phyloP scores from a whole-genome alignment of 2,797 vertebrate species.

The Antrozous pallidus region DNA sequence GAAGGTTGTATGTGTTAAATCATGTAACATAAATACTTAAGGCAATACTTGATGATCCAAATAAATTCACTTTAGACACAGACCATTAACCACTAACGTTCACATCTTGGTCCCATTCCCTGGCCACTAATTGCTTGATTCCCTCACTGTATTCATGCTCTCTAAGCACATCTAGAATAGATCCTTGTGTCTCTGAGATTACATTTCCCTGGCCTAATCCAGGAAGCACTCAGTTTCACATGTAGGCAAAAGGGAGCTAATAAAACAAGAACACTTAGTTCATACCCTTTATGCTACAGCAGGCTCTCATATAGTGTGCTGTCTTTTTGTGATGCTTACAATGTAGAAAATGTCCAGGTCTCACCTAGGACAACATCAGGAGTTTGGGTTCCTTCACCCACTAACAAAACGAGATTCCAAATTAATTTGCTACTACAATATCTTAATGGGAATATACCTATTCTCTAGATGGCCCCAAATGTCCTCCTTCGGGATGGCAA shows the following conservation, averaged over 20 bases:
- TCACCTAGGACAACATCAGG: neutral
- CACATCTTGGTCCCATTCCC: neutral
- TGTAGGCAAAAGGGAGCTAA: neutral
- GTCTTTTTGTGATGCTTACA: neutral
- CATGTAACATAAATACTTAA: neutral
- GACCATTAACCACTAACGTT: neutral
- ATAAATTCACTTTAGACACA: neutral
- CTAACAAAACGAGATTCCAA: neutral
- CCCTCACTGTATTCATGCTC: neutral
- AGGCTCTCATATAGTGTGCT: neutral
- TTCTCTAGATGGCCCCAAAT: neutral
- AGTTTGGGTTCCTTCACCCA: neutral
- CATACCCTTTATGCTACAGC: neutral
- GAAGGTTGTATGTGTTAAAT: neutral
- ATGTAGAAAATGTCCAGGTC: neutral
- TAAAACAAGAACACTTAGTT: neutral
- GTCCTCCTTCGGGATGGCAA: neutral
- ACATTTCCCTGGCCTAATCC: neutral
- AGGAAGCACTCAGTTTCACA: neutral
- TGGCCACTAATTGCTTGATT: neutral
- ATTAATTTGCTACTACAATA: accelerated
- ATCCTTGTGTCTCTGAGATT: neutral
- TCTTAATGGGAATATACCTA: neutral
- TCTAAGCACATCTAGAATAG: neutral
- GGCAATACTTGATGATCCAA: neutral